A percentile compares a stretch with the other conserved stretches of the same genome.
Conservation (phyloP, 30 jellyfish, hydroid and myxozoan species). For the Sanderia malayensis region DNA sequence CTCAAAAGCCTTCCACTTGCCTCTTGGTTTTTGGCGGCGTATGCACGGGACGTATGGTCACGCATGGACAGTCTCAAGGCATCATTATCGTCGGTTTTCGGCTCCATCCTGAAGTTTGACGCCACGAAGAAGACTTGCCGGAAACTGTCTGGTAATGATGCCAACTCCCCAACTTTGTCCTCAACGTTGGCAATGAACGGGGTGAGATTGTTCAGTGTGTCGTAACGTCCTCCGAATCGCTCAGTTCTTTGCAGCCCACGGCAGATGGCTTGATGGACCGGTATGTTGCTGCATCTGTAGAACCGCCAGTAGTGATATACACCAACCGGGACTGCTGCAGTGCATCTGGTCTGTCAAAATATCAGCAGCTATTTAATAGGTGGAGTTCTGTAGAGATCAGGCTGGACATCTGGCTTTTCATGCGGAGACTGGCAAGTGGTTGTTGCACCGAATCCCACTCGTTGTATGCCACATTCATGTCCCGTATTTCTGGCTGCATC, state of each 20-base stretch:
- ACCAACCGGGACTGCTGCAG: neutral
- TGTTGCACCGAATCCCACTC: conserved; percentile 32
- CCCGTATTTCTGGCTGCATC: conserved; percentile 17
- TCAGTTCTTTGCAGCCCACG: conserved; percentile 16
- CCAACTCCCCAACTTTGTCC: neutral
- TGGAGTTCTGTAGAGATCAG: conserved; percentile 23
- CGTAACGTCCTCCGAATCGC: conserved; percentile 6
- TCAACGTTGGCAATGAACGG: neutral
- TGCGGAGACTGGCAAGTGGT: conserved; percentile 34
- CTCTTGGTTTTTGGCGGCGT: neutral
- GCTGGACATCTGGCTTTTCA: conserved; percentile 57
- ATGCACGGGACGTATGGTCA: neutral
- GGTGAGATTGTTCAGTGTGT: neutral
- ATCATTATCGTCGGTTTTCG: conserved; percentile 9
- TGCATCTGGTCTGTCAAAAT: neutral
- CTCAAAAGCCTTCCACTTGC: conserved; percentile 13
- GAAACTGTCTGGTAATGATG: conserved; percentile 7
- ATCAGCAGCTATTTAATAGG: neutral
- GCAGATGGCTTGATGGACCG: conserved; percentile 41
- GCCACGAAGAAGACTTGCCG: neutral
- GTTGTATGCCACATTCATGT: conserved; percentile 18
- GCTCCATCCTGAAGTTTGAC: neutral
- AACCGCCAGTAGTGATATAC: neutral
- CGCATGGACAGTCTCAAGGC: conserved; percentile 7
- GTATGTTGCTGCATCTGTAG: conserved; percentile 19